Base-by-base conservation (phyloP, 2,888 invertebrate species). In the Nesidiocoris tenuis region DNA sequence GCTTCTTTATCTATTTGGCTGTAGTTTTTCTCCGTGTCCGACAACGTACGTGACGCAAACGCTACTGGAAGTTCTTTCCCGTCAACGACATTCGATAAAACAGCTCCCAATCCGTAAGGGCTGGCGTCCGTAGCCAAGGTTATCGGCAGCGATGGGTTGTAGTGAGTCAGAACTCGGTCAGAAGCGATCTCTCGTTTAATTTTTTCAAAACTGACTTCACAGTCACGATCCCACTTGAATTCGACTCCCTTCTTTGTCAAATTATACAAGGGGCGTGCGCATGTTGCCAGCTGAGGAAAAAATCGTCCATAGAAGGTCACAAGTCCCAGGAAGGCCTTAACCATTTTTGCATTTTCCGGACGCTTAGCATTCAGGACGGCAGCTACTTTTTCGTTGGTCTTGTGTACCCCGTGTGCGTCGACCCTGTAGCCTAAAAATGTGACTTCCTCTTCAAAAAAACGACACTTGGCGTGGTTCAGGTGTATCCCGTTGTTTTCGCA, bases 1-100 rank as follows among this genome's bases (percentile, higher is more conserved):
- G 65, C 75, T 54, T 79, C 77, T 24, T 78, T 77, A 61, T 79
- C 77, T 1, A 78, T 25, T 63, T 76, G 77, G 9, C 74, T 65
- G 57, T 78, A 78, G 5, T 56, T 25, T 25, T 18, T 24, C 2
- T 65, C 65, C 2, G 24, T 16, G 9, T 7, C 18, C 23, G 65
- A 25, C 16, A 1, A 18, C 17, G 65, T 25, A 17, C 24, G 9
- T 9, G 65, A 65, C 12, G 25, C 65, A 65, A 65, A 65, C n/a
- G 24, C 65, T n/a, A 25, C 56, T 9, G 22, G 68, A 21, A 18
- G n/a, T 19, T 54, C 56, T 12, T 7, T 1, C 2, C 56, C 19
- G 21, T 17, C 55, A 55, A 68, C 7, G 12, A 21, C 5, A 54
- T 74, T 63, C 5, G 74, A 64, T 16, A 64, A 16, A 16, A 74